Evolutionary conservation across 2,113 vertebrate genomes (phyloP).

Genomic region (Ciconia stormi): DNA sequence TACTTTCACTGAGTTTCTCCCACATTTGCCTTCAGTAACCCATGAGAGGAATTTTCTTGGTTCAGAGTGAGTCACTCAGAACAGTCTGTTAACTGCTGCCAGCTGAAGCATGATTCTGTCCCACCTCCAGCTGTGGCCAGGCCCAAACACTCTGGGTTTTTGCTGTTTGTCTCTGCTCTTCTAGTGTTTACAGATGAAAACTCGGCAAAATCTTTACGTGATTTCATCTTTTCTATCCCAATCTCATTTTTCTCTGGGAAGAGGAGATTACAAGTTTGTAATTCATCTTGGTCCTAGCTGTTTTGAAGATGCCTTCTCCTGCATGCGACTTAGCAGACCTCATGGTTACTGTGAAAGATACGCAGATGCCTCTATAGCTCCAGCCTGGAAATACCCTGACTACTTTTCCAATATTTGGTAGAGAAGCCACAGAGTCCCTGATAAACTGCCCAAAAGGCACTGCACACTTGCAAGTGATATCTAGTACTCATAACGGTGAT

Average conservation of each 20-base stretch:
- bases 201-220: background rate
- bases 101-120: background rate
- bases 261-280: background rate
- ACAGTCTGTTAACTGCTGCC: background rate
- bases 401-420: background rate
- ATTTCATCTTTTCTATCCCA: background rate
- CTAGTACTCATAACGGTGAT: fast-evolving
- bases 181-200: background rate
- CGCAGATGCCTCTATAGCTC: background rate
- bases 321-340: background rate
- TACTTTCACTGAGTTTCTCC: background rate
- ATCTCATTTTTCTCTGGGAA: background rate
- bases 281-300: background rate
- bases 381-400: background rate
- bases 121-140: background rate
- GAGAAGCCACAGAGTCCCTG: background rate
- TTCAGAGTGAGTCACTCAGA: background rate
- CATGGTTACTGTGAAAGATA: background rate
- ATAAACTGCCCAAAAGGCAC: no score
- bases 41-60: background rate
- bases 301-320: background rate
- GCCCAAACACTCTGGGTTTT: background rate
- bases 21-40: background rate
- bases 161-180: background rate
- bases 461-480: background rate